Conservation (phyloP, 2,888 invertebrate species). For the Diplolepis rosae region DNA sequence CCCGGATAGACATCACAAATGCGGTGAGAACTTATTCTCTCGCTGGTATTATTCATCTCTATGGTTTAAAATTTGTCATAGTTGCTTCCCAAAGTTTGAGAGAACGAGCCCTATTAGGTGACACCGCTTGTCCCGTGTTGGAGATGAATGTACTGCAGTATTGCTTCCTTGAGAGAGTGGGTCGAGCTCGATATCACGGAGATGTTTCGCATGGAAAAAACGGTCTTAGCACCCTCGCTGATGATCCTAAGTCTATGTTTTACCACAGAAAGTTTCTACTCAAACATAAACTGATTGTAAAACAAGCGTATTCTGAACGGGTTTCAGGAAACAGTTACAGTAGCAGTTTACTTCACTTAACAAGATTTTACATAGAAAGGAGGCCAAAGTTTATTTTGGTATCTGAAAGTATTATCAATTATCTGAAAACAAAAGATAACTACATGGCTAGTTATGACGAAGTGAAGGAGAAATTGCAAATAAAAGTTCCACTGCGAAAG, state of each 20-base stretch:
- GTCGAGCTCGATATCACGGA: slow-evolving; percentile 81
- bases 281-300: slow-evolving; percentile 77
- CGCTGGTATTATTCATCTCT: slow-evolving; percentile 75
- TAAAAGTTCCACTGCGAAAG: slow-evolving; percentile 73
- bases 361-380: slow-evolving; percentile 78
- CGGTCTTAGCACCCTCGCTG: slow-evolving; percentile 75
- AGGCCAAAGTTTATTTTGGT: slow-evolving; percentile 76
- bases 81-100: slow-evolving; percentile 82
- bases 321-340: slow-evolving; percentile 70
- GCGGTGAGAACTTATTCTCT: slow-evolving; percentile 72
- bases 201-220: slow-evolving; percentile 81
- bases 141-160: slow-evolving; percentile 78
- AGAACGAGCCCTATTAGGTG: slow-evolving; percentile 76
- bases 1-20: slow-evolving; percentile 76
- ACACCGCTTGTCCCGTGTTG: slow-evolving; percentile 73
- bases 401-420: slow-evolving; percentile 76
- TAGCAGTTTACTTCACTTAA: slow-evolving; percentile 77
- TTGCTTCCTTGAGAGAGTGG: slow-evolving; percentile 84
- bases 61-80: slow-evolving; percentile 79
- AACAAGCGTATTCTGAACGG: slow-evolving; percentile 78
- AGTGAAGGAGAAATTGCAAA: slow-evolving; percentile 74
- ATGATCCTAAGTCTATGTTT: slow-evolving; percentile 79
- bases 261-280: slow-evolving; percentile 80
- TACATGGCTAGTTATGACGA: slow-evolving; percentile 75
- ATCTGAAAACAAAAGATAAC: slow-evolving; percentile 76